Percentiles rank a stretch among this genome's conserved stretches.
phyloP scores from a whole-genome alignment of 2,113 vertebrate species.

The Spheniscus mendiculus region DNA sequence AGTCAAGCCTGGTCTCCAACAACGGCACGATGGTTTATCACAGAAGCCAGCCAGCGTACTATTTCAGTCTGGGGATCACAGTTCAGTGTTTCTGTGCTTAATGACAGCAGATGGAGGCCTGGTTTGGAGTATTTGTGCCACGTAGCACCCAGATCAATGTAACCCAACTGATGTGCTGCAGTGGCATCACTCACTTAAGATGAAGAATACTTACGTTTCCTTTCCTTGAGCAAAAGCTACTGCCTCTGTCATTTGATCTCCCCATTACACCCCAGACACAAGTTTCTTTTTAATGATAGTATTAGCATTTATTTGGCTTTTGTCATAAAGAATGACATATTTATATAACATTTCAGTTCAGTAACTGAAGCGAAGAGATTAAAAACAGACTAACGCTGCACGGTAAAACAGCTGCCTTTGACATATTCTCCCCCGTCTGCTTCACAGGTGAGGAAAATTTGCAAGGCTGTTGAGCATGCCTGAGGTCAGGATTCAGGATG shows the following conservation, averaged over 20 bases:
- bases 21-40: background rate
- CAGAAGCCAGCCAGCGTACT: fast-evolving
- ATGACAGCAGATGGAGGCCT: background rate
- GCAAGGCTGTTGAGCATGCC: background rate
- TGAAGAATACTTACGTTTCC: fast-evolving
- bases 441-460: background rate
- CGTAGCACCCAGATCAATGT: background rate
- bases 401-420: background rate
- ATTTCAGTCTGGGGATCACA: background rate
- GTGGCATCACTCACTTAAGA: background rate
- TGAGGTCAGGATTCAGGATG: background rate
- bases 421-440: background rate
- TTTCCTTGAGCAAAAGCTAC: background rate
- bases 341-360: constrained; percentile 33
- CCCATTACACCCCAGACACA: background rate
- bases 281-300: constrained; percentile 24
- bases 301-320: constrained; percentile 49
- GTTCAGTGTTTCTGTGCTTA: background rate
- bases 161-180: background rate
- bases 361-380: background rate
- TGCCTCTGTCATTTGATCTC: background rate
- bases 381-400: background rate
- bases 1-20: background rate
- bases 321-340: constrained; percentile 44
- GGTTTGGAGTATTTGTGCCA: background rate